Base-by-base conservation (phyloP, 2,113 vertebrate genomes). In the Coregonus clupeaformis region DNA sequence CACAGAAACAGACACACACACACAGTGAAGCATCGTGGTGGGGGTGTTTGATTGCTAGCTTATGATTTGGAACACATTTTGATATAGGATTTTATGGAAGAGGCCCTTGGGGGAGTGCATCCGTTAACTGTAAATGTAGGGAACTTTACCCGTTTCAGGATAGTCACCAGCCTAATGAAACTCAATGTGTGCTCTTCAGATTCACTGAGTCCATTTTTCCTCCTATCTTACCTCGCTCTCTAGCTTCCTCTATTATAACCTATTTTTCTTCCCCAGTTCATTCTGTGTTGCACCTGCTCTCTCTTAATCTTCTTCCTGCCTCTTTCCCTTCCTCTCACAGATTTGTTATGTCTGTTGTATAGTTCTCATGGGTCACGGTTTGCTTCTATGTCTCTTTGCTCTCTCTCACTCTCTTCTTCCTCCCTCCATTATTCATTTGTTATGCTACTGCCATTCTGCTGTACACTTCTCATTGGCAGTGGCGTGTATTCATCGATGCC, bases 381-480 rank as follows among this genome's bases (percentile, higher is more conserved):
- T 76, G 59, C 49, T 72, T 57, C 70, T 42, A 2, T 42, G 36
- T 60, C 64, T 69, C 72, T 84, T 74, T 18, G 36, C 36, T 11
- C 36, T 42, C 36, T 9, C 36, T 2, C 2, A 2, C 36, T 42
- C 36, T 11, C 52, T 32, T 12, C 47, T 4, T 24, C 75, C 72
- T 69, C 18, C 72, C 76, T 47, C 73, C 78, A 74, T 55, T 29
- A 78, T 77, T 78, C 78, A 86, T 86, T 88, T 87, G 87, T 87
- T 81, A 86, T 84, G 71, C 88, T 42, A 18, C 77, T 77, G 72
- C 79, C 84, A 76, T 81, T 71, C 80, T 75, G 76, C 27, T 6
- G 6, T 55, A 72, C 80, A 77, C 27, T n/a, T 85, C 82, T 87
- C 90, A 86, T 88, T 87, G 87, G 85, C 89, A 42, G 36, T 42